These are phyloP conservation scores for Polypedilum pembai DNA, from an alignment of 1,140 invertebrate species.

Conservation along the genomic window DNA sequence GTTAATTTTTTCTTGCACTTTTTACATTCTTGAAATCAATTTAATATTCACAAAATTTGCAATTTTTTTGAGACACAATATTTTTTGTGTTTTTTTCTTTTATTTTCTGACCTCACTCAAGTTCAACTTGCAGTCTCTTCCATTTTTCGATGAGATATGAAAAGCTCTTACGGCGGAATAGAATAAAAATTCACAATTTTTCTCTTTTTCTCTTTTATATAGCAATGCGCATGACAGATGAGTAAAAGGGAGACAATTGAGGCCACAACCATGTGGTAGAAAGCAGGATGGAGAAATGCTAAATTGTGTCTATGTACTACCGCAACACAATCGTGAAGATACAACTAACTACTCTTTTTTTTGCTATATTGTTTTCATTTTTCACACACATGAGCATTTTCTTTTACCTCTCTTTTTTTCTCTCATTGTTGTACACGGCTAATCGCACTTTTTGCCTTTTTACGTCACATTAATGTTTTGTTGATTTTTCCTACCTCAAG, in stretches of 20 bases:
- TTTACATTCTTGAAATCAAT: not conserved
- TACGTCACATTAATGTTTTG: conserved; percentile 9
- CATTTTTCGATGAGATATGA: not conserved
- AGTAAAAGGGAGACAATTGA: not conserved
- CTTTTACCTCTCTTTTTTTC: not conserved
- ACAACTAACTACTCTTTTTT: not conserved
- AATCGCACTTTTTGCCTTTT: conserved; percentile 14
- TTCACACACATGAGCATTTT: conserved; percentile 17
- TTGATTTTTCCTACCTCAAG: not conserved
- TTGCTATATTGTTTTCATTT: not conserved
- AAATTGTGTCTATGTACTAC: not conserved
- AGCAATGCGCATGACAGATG: not conserved
- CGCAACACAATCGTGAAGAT: conserved; percentile 16
- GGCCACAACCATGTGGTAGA: conserved; percentile 6
- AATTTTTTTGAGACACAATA: not conserved
- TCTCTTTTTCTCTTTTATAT: not conserved
- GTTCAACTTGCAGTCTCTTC: conserved; percentile 16
- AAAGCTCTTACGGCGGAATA: not conserved
- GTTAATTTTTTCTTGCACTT: conserved; percentile 7
- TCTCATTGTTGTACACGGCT: not conserved
- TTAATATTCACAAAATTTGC: too few species aligned
- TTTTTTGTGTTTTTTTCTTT: not conserved
- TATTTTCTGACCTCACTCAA: not conserved
- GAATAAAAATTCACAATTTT: not conserved
- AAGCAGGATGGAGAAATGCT: not conserved